Percentiles rank a stretch among this genome's conserved stretches.
phyloP scores from a whole-genome alignment of 2,113 vertebrate species.

The Eolophus roseicapilla region DNA sequence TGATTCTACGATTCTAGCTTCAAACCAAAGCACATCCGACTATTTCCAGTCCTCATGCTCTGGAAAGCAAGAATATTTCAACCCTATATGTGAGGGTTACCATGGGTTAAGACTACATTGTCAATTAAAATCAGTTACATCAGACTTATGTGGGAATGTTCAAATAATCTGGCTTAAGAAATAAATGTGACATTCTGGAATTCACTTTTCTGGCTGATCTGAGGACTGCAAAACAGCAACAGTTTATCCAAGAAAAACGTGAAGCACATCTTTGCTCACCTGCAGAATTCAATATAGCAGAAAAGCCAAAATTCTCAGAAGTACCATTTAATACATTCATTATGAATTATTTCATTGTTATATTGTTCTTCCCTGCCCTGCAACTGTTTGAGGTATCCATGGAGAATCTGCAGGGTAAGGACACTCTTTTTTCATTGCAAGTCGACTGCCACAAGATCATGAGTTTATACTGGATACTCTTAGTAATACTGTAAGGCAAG shows the following conservation, averaged over 20 bases:
- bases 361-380: not conserved
- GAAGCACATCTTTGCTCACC: not conserved
- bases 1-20: not conserved
- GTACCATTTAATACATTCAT: not conserved
- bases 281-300: not conserved
- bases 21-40: not conserved
- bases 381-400: not conserved
- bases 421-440: not conserved
- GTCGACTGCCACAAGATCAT: not conserved
- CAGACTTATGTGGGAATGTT: not conserved
- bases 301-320: not conserved
- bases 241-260: not conserved
- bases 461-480: not conserved
- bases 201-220: not conserved
- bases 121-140: not conserved
- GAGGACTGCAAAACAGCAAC: not conserved
- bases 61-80: not conserved
- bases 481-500: not conserved
- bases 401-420: not conserved
- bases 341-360: not conserved
- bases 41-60: not conserved
- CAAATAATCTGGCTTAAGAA: not conserved
- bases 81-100: not conserved
- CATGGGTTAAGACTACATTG: not conserved
- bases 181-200: not conserved